These are phyloP conservation scores for Mionectes macconnelli DNA, from an alignment of 2,113 vertebrate species.

Conservation along the genomic window DNA sequence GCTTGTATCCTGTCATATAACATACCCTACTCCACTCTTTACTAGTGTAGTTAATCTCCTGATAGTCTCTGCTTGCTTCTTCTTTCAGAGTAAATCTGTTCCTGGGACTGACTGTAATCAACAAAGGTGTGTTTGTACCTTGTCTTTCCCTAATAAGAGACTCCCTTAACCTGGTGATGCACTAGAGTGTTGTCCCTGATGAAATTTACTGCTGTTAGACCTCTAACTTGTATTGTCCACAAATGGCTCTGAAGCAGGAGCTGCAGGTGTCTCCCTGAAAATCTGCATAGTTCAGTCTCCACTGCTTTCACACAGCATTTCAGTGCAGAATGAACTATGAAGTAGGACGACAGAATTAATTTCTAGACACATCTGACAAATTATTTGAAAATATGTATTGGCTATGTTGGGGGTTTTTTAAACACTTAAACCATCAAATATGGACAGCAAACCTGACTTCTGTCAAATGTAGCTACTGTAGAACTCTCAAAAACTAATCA, in stretches of 20 bases:
- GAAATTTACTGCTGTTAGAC: not conserved
- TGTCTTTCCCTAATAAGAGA: not conserved
- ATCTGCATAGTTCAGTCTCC: not conserved
- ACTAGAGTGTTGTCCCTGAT: not conserved
- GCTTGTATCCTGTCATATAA: not conserved
- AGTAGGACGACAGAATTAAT: not conserved
- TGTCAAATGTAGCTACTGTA: not conserved
- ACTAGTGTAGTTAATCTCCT: not conserved
- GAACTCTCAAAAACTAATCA: not conserved
- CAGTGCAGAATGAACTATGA: not conserved
- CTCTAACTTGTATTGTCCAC: not conserved
- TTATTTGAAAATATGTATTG: not conserved
- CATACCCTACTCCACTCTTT: not conserved
- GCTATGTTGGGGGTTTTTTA: fast-evolving
- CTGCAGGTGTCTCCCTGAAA: not conserved
- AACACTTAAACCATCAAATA: not conserved
- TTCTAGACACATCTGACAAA: not conserved
- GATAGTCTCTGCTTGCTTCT: not conserved
- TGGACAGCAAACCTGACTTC: not conserved
- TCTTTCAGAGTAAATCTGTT: not conserved
- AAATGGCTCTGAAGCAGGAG: not conserved
- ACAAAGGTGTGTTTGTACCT: not conserved
- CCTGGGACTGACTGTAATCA: not conserved
- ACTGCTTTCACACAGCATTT: not conserved
- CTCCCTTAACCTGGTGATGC: not conserved